phyloP scores from a whole-genome alignment of 2,113 vertebrate species.

The Odontesthes bonariensis region DNA sequence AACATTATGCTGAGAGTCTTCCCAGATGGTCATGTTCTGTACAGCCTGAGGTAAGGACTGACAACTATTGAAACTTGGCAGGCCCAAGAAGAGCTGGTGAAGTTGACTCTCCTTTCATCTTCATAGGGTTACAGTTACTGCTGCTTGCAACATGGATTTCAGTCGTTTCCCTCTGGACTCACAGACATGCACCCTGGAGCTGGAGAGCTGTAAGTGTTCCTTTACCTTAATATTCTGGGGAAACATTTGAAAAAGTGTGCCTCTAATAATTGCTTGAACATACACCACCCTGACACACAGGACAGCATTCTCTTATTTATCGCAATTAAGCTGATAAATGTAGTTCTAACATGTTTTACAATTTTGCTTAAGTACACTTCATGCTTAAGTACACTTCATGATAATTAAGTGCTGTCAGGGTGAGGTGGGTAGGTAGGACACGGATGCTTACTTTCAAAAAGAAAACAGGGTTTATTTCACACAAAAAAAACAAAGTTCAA shows the following conservation, averaged over 20 bases:
- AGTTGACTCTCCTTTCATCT: conserved; percentile 29
- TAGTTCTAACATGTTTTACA: no score
- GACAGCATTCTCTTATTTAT: no score
- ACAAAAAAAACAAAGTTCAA: no score
- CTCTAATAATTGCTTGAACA: background rate
- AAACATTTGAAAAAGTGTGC: background rate
- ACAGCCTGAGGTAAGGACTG: conserved; percentile 93
- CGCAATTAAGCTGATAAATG: no score
- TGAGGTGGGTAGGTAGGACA: no score
- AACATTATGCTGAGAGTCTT: conserved; percentile 97
- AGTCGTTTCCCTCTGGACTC: conserved; percentile 96
- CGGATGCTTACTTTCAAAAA: no score
- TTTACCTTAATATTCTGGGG: background rate
- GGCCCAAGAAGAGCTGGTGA: conserved; percentile 2
- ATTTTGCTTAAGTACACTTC: no score
- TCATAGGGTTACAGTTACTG: conserved; percentile 93
- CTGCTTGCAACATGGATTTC: conserved; percentile 99
- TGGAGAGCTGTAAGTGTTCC: conserved; percentile 93
- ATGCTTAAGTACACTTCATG: no score
- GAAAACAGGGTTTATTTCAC: no score
- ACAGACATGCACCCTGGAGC: conserved; percentile 94
- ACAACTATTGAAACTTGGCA: conserved; percentile 9
- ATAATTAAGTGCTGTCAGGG: no score
- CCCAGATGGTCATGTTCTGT: conserved; percentile 93
- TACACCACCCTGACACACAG: no score